Evolutionary conservation across 2,888 invertebrate genomes (phyloP), one percentile per base, ranked within the genome.

Genomic region (Chrysolina oricalcia): DNA sequence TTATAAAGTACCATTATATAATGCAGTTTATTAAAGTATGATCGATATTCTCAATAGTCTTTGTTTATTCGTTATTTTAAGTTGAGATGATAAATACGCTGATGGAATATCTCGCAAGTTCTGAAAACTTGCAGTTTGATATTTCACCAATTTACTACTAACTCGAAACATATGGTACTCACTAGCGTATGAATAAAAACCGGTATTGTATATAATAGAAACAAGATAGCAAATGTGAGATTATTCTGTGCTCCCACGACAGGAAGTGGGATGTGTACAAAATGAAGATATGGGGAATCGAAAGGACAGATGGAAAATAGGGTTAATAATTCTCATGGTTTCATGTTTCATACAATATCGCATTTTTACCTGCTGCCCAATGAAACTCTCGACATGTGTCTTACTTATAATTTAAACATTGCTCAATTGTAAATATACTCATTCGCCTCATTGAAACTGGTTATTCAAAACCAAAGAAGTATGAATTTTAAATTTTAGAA

Each of bases 241-340:
- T 72, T 69, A 75, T 75, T 75, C 63, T 27, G 35, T 48, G 67
- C 69, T 66, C 46, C 72, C 63, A 65, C 62, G 63, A 69, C 75
- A 75, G 75, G 75, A 72, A 68, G 72, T 75, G 75, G 69, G 75
- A 69, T 72, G 72, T 72, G n/a, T 72, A 69, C 63, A 35, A 62
- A 35, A 68, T 63, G 41, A 40, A 73, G 63, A 73, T 75, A 69
- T 72, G 64, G 75, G 72, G 72, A 75, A 75, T 75, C 65, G 64
- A 75, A 68, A 65, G 68, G 75, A 69, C 75, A 75, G 72, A 75
- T 75, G 75, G 75, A 68, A 41, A 72, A 68, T 75, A 69, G 72
- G 72, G 53, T 50, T 59, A 23, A 27, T 27, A 59, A 59, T 27
- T 59, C 59, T 59, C 59, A 23, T 59, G 35, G 35, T n/a, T 13